Evolutionary conservation across 2,888 invertebrate genomes (phyloP), one percentile per base, ranked within the genome.

Genomic region (Apamea epomidion): DNA sequence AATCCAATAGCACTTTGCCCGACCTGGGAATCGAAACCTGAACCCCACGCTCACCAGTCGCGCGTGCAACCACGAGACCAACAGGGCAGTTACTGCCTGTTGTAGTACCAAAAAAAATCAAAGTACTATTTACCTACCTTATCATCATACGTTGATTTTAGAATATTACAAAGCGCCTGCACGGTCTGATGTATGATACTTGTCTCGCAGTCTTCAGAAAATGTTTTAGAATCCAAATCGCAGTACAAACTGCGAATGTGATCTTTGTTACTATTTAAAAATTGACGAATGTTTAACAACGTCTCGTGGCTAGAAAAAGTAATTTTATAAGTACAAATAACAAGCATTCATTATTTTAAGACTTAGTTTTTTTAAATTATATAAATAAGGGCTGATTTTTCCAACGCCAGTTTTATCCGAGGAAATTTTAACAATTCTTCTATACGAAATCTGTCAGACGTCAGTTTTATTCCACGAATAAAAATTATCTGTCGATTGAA

Each of bases 181-280:
- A 98, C 97, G 25, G 98, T 93, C 88, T 97, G 96, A 93, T 98
- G 98, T 25, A 98, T 91, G 29, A 97, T 90, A 91, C 98, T 98
- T 0, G 96, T 94, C 58, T 95, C 95, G 89, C 98, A 98, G 86
- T 98, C 98, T 92, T 98, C 98, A 0, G 98, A 98, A 92, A 98
- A 98, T 2, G 97, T 97, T 89, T 97, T 97, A 0, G 94, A 91
- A 82, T 97, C 96, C 70, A 98, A 92, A 58, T 97, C 95, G n/a
- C 94, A 92, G 85, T 97, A 98, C 76, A 98, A 90, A 7, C 91
- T 86, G 37, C 94, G 94, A 16, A 98, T 91, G 87, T 98, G 89
- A 67, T 90, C 86, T 91, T 97, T 98, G 83, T 97, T 97, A 0
- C 89, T 90, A 25, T 94, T 95, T 58, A 98, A 91, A 90, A 97